Base-by-base conservation (phyloP, 2,113 vertebrate species). In the Rhinolophus ferrumequinum region DNA sequence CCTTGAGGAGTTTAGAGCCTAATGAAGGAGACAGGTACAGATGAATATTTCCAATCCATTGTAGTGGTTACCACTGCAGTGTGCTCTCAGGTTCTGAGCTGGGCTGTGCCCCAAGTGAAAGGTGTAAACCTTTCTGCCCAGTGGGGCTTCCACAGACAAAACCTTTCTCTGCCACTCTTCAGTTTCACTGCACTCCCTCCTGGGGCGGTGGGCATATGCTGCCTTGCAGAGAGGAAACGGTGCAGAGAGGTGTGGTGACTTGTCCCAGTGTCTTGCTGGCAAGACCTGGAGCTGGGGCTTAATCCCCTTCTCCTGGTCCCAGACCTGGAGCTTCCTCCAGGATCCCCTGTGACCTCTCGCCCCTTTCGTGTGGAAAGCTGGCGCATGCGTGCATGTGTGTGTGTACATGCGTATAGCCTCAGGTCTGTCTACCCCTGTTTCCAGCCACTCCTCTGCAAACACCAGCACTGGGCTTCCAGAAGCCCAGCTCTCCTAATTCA, bases 61-160 rank as follows among this genome's bases (percentile, higher is more conserved):
- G 30, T 0, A 50, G n/a, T 8, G 73, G 81, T 16, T 2, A 6
- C 5, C 3, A 6, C 18, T 2, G 4, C 35, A 5, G 1, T 0
- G 80, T 7, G 41, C 52, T 58, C 19, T 52, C 60, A 5, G 2
- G 3, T 5, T 35, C 70, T 38, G 38, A 80, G 64, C 19, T 18
- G 30, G 33, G 7, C 26, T 33, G 92, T 3, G 24, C 19, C 70
- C 30, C 1, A 0, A 26, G 35, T 7, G 62, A 16, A 41, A 47
- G 47, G 22, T 6, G 54, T 0, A 12, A 50, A 13, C 54, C 62
- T 35, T 28, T 26, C 64, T 79, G 44, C 47, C 13, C 62, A 28
- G 7, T 5, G 52, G 50, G 62, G 54, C 28, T 28, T 21, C 26
- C 18, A 2, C 4, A 1, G 54, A 19, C 12, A 5, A 6, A 22